Evolutionary conservation across 2,797 vertebrate species (phyloP), one percentile per base, ranked within the genome.

Genomic region (Gymnopithys bicolor): DNA sequence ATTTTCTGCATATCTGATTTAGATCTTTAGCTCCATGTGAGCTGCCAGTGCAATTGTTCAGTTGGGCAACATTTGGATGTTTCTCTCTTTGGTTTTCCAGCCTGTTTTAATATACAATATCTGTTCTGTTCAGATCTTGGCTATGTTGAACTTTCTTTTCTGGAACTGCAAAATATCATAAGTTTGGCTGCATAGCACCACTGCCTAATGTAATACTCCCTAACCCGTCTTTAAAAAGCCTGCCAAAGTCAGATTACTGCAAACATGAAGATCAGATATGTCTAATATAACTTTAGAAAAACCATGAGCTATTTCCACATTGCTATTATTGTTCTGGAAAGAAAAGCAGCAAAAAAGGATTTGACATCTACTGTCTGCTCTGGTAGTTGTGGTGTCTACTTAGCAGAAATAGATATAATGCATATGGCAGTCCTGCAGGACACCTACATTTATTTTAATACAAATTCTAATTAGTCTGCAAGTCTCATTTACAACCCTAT

Each of bases 231-330:
- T 96, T 90, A 92, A 86, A 90, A 81, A 92, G 81, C 51, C 62
- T 94, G 91, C 91, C 93, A 96, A 95, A 94, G 94, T 78, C 69
- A 94, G 87, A 96, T 92, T 94, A 91, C 79, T 93, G 86, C 87
- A 96, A 96, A 96, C 75, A 96, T 33, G 92, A 95, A 94, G 86
- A 95, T 95, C 89, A 95, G 93, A 97, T 97, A 94, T 74, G 68
- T 95, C 87, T 90, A 95, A 95, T 90, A 96, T 63, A 93, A 78
- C 79, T 93, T 96, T 55, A 94, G 89, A 94, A 83, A 95, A 92
- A 67, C 11, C 79, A 89, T 93, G 77, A 90, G 89, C 79, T 89
- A 52, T 91, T 96, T 95, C 91, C 18, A 1, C 66, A 76, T 96
- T 10, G 5, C 59, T 91, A 35, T 94, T 94, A 93, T 96, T 94